phyloP scores from a whole-genome alignment of 1,140 invertebrate species.

The Micrasema longulum region DNA sequence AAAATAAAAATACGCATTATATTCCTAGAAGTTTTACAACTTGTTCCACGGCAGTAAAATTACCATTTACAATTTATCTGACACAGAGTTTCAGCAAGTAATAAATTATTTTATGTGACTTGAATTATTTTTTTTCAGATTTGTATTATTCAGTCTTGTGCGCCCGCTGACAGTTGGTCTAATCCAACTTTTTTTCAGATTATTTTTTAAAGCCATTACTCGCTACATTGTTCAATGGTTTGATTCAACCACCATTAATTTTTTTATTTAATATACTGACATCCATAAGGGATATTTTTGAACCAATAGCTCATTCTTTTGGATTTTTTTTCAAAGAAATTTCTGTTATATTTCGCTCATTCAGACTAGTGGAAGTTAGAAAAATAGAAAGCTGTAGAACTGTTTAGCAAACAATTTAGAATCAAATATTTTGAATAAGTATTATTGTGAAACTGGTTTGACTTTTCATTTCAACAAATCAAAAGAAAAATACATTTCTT shows the following conservation, averaged over 20 bases:
- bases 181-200: conserved; percentile 73
- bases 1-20: no score
- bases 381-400: conserved; percentile 6
- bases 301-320: conserved; percentile 67
- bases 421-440: no score
- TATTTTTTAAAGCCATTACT: conserved; percentile 75
- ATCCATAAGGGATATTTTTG: conserved; percentile 71
- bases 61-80: no score
- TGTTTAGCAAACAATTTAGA: background rate
- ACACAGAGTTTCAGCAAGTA: no score
- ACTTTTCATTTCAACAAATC: no score
- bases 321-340: conserved; percentile 68
- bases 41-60: no score
- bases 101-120: no score
- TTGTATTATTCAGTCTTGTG: conserved; percentile 69
- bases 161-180: conserved; percentile 72
- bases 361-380: conserved; percentile 63
- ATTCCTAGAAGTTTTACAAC: no score
- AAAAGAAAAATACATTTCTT: no score
- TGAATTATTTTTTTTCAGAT: conserved; percentile 63
- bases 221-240: conserved; percentile 73
- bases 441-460: no score
- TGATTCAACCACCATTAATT: conserved; percentile 73
- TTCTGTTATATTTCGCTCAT: conserved; percentile 63
- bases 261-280: conserved; percentile 73